Percentiles rank a stretch among this genome's conserved stretches.
Evolutionary conservation across 2,113 vertebrate genomes (phyloP).

Genomic region (Mustela nigripes): DNA sequence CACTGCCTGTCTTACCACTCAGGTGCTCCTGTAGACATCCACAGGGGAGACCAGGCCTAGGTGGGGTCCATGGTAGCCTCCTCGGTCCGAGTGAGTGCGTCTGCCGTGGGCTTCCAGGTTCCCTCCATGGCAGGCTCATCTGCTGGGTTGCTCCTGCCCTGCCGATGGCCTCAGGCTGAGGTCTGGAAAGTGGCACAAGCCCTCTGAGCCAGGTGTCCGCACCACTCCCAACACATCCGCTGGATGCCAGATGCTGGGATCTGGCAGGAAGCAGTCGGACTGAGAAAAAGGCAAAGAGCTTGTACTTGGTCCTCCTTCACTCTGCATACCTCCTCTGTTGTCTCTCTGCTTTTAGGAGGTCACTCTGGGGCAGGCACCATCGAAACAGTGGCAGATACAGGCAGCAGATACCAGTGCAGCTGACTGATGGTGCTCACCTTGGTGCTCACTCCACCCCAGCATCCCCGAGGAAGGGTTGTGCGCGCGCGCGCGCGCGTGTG

Average conservation of each 20-base stretch:
- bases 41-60: background rate
- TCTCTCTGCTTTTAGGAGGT: background rate
- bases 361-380: background rate
- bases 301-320: accelerated
- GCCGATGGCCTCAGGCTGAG: background rate
- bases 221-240: accelerated
- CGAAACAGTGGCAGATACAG: background rate
- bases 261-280: background rate
- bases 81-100: background rate
- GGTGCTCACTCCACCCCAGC: background rate
- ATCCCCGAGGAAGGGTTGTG: background rate
- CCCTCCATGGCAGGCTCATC: background rate
- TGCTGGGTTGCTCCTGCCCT: background rate
- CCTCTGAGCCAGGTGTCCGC: accelerated
- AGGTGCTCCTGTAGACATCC: background rate
- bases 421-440: background rate
- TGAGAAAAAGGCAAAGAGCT: background rate
- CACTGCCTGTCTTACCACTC: background rate
- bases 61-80: background rate
- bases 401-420: background rate
- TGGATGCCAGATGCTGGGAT: background rate
- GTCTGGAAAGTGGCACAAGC: background rate
- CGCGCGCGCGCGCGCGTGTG: background rate
- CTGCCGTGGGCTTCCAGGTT: background rate
- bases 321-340: background rate